These are phyloP conservation scores for Halcyon chelicuti DNA, from an alignment of 2,797 vertebrate species.

Conservation along the genomic window DNA sequence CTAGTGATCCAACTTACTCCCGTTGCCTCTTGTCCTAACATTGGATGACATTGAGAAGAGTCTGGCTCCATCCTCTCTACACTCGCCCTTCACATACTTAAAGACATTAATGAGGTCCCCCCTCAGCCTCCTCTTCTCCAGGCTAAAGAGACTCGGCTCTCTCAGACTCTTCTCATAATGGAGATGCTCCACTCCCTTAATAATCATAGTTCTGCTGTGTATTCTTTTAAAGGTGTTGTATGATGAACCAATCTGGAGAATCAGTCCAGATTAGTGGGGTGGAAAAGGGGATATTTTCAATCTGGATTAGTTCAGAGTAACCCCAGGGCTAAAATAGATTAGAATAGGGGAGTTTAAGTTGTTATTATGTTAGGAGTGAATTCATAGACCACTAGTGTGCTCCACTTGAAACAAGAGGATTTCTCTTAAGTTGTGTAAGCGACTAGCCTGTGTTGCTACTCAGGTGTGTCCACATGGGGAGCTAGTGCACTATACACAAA, in stretches of 20 bases:
- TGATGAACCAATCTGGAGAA: background rate
- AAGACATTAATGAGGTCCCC: too few species aligned
- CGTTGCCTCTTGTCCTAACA: too few species aligned
- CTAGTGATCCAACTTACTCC: too few species aligned
- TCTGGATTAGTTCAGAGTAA: background rate
- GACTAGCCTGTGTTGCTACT: background rate
- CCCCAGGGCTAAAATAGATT: background rate
- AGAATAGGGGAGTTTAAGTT: background rate
- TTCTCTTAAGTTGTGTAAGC: background rate
- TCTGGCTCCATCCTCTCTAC: too few species aligned
- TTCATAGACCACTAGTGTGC: background rate
- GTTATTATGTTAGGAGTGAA: background rate
- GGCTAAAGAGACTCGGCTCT: too few species aligned
- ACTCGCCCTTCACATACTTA: too few species aligned
- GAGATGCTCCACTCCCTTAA: too few species aligned
- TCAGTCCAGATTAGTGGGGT: background rate
- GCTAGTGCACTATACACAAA: constrained; percentile 49
- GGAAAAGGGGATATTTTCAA: background rate
- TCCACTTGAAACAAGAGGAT: background rate
- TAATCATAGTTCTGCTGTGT: background rate
- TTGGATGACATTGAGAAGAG: too few species aligned
- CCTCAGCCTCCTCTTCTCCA: too few species aligned
- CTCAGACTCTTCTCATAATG: too few species aligned
- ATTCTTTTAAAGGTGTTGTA: background rate
- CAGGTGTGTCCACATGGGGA: constrained; percentile 61